These are phyloP conservation scores for Neomorphus geoffroyi DNA, from an alignment of 2,797 vertebrate species.

Conservation along the genomic window DNA sequence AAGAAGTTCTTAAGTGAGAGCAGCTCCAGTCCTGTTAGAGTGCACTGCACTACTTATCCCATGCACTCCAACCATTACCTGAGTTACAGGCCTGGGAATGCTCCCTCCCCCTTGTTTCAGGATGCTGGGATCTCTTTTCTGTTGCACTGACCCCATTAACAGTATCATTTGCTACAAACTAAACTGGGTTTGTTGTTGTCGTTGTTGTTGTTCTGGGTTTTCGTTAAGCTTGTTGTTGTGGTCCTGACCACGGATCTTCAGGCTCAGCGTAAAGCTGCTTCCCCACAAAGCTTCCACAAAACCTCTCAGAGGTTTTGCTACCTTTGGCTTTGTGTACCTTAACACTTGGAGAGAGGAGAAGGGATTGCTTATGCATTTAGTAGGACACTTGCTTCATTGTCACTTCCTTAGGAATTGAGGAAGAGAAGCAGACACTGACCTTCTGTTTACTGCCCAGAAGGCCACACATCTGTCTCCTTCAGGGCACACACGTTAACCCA, in stretches of 20 bases:
- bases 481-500: not conserved
- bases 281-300: not conserved
- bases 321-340: not conserved
- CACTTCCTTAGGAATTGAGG: not conserved
- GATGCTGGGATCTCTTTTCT: not conserved
- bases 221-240: not conserved
- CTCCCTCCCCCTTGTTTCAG: not conserved
- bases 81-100: not conserved
- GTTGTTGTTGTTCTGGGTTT: not conserved
- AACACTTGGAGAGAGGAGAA: not conserved
- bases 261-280: not conserved
- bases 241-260: not conserved
- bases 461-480: not conserved
- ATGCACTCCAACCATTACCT: not conserved
- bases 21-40: not conserved
- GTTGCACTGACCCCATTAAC: constrained; percentile 2
- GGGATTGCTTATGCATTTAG: not conserved
- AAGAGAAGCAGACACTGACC: not conserved
- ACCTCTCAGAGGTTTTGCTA: not conserved
- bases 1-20: not conserved
- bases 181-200: not conserved
- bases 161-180: not conserved
- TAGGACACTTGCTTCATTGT: not conserved
- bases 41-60: not conserved
- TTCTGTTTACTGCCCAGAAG: not conserved